These are phyloP conservation scores for Zoanthus solanderi DNA, from an alignment of 92 coral and sea anemone genomes.

Conservation along the genomic window DNA sequence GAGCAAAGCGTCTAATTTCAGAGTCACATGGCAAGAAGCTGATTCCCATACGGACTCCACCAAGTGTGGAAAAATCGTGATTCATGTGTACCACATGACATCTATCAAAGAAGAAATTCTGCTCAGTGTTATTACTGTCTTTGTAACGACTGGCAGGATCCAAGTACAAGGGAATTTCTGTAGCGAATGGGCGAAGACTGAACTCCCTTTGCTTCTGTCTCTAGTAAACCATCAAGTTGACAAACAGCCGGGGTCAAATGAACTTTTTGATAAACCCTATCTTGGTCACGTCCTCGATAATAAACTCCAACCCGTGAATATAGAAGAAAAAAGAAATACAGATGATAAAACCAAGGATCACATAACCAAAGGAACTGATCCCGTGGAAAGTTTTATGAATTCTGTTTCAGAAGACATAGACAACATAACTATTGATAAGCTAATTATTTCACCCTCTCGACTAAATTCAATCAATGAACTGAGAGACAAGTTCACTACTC, in stretches of 20 bases:
- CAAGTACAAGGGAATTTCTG: constrained; percentile 25
- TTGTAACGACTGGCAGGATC: constrained; percentile 26
- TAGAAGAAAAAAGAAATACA: background rate
- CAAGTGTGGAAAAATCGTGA: background rate
- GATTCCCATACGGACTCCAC: background rate
- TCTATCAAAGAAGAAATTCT: too few species aligned
- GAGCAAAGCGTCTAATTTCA: background rate
- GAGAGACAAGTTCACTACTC: constrained; percentile 1
- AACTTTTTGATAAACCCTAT: background rate
- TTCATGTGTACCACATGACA: background rate
- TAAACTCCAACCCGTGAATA: background rate
- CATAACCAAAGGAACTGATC: constrained; percentile 5
- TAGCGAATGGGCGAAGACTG: constrained; percentile 20
- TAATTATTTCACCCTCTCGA: background rate
- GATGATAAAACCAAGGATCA: background rate
- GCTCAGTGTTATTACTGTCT: background rate
- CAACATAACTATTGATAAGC: background rate
- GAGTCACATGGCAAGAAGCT: constrained; percentile 13
- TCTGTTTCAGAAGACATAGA: constrained; percentile 13
- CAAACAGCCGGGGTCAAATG: constrained; percentile 1
- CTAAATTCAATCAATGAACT: constrained; percentile 1
- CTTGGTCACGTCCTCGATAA: constrained; percentile 21
- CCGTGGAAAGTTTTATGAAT: background rate
- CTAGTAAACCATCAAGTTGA: constrained; percentile 1
- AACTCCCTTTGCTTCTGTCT: constrained; percentile 9